Evolutionary conservation across 23 tunicate species (phyloP).

Genomic region (Phallusia fumigata): DNA sequence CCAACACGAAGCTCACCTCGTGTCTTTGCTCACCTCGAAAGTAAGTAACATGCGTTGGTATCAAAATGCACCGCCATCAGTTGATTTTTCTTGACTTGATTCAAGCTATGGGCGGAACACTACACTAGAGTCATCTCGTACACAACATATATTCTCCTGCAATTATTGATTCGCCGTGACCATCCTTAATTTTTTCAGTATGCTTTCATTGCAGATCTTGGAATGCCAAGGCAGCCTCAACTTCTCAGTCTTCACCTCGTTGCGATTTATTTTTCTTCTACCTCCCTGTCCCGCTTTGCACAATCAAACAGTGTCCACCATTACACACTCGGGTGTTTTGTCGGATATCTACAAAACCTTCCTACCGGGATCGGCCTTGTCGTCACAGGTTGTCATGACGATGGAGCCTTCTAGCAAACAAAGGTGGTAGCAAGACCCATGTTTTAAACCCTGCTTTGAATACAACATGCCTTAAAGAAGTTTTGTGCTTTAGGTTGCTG

Average conservation of each 20-base stretch:
- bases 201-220: constrained; percentile 38
- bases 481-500: constrained; percentile 21
- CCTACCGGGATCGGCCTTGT: constrained; percentile 30
- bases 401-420: constrained; percentile 33
- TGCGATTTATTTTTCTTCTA: constrained; percentile 60
- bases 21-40: constrained; percentile 14
- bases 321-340: constrained; percentile 41
- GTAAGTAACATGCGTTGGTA: not conserved
- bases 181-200: too few species aligned
- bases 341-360: constrained; percentile 41
- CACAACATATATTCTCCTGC: too few species aligned
- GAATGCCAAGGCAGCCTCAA: constrained; percentile 15
- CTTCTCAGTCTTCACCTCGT: constrained; percentile 44
- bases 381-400: constrained; percentile 57
- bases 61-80: not conserved
- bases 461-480: too few species aligned
- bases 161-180: too few species aligned
- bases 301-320: constrained; percentile 19
- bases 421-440: constrained; percentile 18
- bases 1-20: not conserved
- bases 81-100: too few species aligned
- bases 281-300: constrained; percentile 44
- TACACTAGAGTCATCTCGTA: too few species aligned
- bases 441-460: not conserved
- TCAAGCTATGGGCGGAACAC: too few species aligned